Evolutionary conservation across 2,113 vertebrate species (phyloP), one percentile per base, ranked within the genome.

Genomic region (Progne subis): DNA sequence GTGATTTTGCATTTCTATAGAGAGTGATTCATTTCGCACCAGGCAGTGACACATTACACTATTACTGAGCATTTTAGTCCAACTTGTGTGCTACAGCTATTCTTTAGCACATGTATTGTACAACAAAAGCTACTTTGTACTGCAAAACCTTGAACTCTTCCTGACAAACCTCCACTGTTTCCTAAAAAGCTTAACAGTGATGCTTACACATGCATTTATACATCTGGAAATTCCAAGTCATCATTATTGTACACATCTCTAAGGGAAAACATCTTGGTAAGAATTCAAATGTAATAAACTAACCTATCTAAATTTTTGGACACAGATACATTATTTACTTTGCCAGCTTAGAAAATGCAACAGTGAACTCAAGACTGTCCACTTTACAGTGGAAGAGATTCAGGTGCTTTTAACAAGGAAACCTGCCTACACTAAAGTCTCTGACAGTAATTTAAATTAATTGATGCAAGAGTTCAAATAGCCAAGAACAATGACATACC

Each of bases 71-170:
- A 70, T 68, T 95, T 96, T 52, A 95, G 68, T 71, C 59, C 88
- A 96, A 95, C 94, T 61, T 90, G 63, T 55, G 95, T 90, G 88
- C 91, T 86, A 68, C 84, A 76, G 84, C 91, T 91, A 91, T 95
- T 96, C 93, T 94, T 93, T 6, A 93, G 67, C 37, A 81, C 82
- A 86, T 6, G 50, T 87, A 34, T 10, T 29, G 44, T 69, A 67
- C 67, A 96, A 98, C 97, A 98, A 96, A 92, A 94, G 94, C 94
- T 88, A 95, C 95, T 98, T 74, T 98, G 97, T 93, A n/a, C 44
- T 82, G 61, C 55, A 61, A 92, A 93, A 88, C 49, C 86, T 92
- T 95, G 31, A 93, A 83, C 31, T 39, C 63, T 88, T 91, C 71
- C 83, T 88, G 87, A 97, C 96, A 96, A 88, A 88, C 23, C 88